Evolutionary conservation across 2,113 vertebrate species (phyloP).

Genomic region (Cyphotilapia sp.): DNA sequence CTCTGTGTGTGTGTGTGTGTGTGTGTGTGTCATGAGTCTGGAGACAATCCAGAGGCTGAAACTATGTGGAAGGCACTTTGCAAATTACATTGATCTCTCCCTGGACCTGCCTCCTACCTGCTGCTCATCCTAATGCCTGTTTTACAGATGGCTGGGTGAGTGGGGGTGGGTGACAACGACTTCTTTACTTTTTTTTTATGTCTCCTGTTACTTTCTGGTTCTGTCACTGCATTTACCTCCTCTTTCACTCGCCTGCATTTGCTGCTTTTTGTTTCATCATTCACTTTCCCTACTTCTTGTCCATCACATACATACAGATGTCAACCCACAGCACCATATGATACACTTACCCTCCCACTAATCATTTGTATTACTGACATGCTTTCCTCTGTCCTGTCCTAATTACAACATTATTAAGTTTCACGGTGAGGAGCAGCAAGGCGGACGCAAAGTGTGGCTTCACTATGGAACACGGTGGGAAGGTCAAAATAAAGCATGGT

Average conservation of each 20-base stretch:
- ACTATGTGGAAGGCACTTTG: conserved; percentile 53
- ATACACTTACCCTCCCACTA: neutral
- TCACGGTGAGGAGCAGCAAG: neutral
- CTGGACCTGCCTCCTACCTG: conserved; percentile 44
- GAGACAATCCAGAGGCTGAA: conserved; percentile 36
- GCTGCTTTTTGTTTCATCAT: neutral
- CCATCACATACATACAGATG: neutral
- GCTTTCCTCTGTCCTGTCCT: neutral
- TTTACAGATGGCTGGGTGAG: neutral
- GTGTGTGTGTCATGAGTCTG: neutral
- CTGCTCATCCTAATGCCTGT: conserved; percentile 39
- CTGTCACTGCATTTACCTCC: neutral
- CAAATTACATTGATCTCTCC: conserved; percentile 62
- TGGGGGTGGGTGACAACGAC: neutral
- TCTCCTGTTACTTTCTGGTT: neutral
- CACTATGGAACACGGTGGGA: neutral
- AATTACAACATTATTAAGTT: conserved; percentile 22
- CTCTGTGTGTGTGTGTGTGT: neutral
- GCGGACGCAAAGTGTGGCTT: neutral
- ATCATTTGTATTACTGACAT: conserved; percentile 3
- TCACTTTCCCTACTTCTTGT: neutral
- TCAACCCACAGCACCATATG: neutral
- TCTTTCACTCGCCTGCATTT: neutral
- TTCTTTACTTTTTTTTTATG: neutral
- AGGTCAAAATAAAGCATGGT: neutral